phyloP scores from a whole-genome alignment of 2,888 invertebrate species.

The Cantharis flavilabris region DNA sequence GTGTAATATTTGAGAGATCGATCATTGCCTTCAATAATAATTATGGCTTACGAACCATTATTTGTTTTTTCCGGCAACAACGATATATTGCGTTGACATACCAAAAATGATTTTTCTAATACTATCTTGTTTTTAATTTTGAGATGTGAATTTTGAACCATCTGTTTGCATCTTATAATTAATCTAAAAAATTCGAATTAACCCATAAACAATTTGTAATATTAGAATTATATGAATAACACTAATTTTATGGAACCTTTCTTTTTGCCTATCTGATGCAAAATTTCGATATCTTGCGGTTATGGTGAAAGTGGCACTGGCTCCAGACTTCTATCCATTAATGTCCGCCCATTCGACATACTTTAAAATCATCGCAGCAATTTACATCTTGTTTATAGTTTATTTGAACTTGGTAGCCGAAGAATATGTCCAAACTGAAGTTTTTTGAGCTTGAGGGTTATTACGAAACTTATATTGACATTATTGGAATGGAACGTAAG shows the following conservation, averaged over 20 bases:
- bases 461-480: neutral
- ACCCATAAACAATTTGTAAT: neutral
- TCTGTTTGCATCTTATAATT: neutral
- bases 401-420: neutral
- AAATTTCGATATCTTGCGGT: neutral
- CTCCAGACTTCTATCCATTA: slow-evolving; percentile 20
- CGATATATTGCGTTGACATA: neutral
- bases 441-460: neutral
- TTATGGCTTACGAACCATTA: neutral
- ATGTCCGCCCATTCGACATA: slow-evolving; percentile 8
- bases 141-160: no score
- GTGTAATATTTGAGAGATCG: neutral
- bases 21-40: neutral
- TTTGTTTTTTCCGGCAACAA: neutral
- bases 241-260: neutral
- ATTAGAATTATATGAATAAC: neutral
- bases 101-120: neutral
- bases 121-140: no score
- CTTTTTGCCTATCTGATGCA: neutral
- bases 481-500: neutral
- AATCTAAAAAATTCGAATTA: neutral
- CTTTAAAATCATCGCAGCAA: slow-evolving; percentile 13
- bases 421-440: neutral
- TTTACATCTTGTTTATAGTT: slow-evolving; percentile 7
- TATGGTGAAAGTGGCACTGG: slow-evolving; percentile 22